Conservation (phyloP, 2,113 vertebrate genomes). For the Cottus gobio region DNA sequence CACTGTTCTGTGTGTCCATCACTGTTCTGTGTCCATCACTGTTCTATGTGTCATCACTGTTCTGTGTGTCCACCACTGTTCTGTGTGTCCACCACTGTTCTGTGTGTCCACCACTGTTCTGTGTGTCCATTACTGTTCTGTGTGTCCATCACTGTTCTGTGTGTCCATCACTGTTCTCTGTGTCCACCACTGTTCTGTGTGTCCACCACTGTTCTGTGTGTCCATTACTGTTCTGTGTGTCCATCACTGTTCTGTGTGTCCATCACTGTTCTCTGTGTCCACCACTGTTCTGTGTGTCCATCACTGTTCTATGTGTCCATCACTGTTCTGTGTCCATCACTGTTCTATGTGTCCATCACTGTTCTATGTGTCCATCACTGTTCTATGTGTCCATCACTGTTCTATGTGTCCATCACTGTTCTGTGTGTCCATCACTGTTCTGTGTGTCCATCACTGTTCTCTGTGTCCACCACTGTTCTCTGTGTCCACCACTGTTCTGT, state of each 20-base stretch:
- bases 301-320: neutral
- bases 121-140: neutral
- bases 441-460: neutral
- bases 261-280: neutral
- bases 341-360: neutral
- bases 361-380: neutral
- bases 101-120: neutral
- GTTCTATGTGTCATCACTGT: too few species aligned
- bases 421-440: too few species aligned
- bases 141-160: neutral
- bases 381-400: neutral
- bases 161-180: neutral
- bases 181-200: neutral
- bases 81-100: too few species aligned
- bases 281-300: neutral
- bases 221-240: neutral
- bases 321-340: too few species aligned
- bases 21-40: neutral
- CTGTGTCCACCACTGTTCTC: neutral
- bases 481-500: neutral
- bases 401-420: neutral
- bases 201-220: neutral
- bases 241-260: too few species aligned
- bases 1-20: neutral
- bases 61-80: too few species aligned